Base-by-base conservation (phyloP, 2,888 invertebrate genomes). In the Eupithecia abbreviata region DNA sequence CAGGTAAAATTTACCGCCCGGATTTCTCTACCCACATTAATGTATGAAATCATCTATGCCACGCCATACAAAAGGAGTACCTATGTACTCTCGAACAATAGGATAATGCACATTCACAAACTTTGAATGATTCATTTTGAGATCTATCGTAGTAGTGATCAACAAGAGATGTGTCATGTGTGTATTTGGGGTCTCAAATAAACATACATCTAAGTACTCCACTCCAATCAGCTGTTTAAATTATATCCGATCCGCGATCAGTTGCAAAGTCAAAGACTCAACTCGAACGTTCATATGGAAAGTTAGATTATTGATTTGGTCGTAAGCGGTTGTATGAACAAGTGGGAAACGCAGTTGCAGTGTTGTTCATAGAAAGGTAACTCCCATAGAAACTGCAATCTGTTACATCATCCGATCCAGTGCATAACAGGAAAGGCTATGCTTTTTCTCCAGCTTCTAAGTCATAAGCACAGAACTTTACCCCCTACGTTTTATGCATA, bases 231-330 rank as follows among this genome's bases (percentile, higher is more conserved):
- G 71, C 7, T 18, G 1, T 18, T 58, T 3, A n/a, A n/a, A 58
- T 18, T 58, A 18, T 10, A 18, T 10, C 10, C 41, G 15, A 66
- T 15, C 42, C 13, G 45, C 49, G n/a, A 15, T 41, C 65, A 42
- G 18, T 42, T 58, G 68, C 68, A 72, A 75, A 58, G 67, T 45
- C 13, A 43, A 42, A 47, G 45, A 72, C 68, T 58, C 41, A 58
- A 62, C 49, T 68, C 42, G 30, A 72, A 62, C 47, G 49, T 68
- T 72, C 69, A 47, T 58, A 41, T 13, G 49, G 18, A 72, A 75
- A 67, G 77, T 76, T 84, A 84, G 80, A 84, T 79, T 80, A 79
- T 86, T 86, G 51, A 49, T 87, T 58, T 58, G 87, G 85, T 84
- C 85, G 88, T 85, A 88, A 86, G 83, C 81, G 82, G 75, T 71